Conservation (phyloP, 2,888 invertebrate species). For the Poecilobothrus nobilitatus region DNA sequence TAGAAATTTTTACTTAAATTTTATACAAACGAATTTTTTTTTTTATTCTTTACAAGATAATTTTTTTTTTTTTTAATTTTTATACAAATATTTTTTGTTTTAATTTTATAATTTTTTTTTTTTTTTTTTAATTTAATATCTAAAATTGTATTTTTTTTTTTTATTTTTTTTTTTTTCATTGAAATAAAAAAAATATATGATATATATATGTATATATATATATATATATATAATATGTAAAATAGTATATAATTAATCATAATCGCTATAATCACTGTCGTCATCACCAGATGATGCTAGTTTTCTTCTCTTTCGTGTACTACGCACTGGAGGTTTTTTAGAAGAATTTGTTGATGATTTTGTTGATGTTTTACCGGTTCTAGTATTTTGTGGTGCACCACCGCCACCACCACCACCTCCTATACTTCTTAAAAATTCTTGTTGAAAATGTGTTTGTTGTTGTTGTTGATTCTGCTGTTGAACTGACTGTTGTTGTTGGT, state of each 20-base stretch:
- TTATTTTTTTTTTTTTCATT: no score
- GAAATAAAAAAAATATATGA: neutral
- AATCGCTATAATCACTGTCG: constrained; percentile 58
- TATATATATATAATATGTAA: no score
- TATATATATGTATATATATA: neutral
- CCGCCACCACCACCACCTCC: constrained; percentile 23
- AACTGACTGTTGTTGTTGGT: no score
- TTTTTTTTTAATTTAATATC: neutral
- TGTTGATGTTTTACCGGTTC: constrained; percentile 18
- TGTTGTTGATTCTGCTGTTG: constrained; percentile 13
- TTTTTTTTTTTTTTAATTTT: neutral
- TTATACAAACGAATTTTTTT: neutral
- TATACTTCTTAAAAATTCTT: constrained; percentile 17
- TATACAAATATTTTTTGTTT: neutral
- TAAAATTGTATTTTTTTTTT: neutral
- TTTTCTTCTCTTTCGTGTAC: constrained; percentile 47
- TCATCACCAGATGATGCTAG: constrained; percentile 53
- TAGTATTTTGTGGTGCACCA: constrained; percentile 27
- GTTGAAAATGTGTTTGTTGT: constrained; percentile 17
- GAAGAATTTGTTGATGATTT: constrained; percentile 14
- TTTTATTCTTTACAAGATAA: neutral
- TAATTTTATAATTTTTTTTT: neutral
- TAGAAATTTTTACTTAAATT: neutral
- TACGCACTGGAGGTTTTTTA: constrained; percentile 19
- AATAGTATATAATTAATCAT: constrained; percentile 33